Percentiles rank a stretch among this genome's conserved stretches.
phyloP scores from a whole-genome alignment of 2,113 vertebrate species.

The Lontra canadensis region DNA sequence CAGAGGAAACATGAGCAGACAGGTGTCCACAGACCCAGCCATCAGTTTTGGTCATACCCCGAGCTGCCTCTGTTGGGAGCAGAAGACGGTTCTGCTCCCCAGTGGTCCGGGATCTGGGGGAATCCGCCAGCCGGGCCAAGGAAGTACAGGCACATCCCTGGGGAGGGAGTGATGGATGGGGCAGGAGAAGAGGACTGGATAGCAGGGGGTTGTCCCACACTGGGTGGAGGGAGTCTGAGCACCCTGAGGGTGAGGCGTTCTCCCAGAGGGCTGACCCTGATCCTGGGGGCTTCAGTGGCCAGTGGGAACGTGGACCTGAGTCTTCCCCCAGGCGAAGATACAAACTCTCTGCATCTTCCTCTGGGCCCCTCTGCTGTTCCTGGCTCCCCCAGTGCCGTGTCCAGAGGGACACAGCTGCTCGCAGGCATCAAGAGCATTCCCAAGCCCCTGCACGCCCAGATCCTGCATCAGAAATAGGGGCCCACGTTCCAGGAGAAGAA shows the following conservation, averaged over 20 bases:
- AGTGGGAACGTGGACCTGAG: not conserved
- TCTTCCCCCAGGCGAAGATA: rapidly evolving
- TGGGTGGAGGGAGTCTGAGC: not conserved
- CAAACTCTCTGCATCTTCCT: rapidly evolving
- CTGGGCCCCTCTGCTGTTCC: rapidly evolving
- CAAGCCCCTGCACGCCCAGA: rapidly evolving
- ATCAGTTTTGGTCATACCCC: rapidly evolving
- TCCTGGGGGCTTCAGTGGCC: no score
- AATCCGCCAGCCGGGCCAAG: rapidly evolving
- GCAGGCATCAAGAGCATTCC: rapidly evolving
- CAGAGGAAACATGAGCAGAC: not conserved
- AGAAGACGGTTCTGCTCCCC: no score
- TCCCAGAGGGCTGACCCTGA: rapidly evolving
- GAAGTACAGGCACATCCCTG: rapidly evolving
- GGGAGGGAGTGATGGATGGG: rapidly evolving
- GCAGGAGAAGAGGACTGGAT: rapidly evolving
- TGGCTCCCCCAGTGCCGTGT: rapidly evolving
- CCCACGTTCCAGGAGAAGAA: rapidly evolving
- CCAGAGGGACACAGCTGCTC: not conserved
- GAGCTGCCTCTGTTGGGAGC: rapidly evolving
- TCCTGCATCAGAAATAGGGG: not conserved
- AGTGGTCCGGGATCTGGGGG: no score
- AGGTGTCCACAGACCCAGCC: not conserved
- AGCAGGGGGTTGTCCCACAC: not conserved
- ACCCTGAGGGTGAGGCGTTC: not conserved